Percentiles rank a stretch among this genome's conserved stretches.
Evolutionary conservation across 2,113 vertebrate species (phyloP).

Genomic region (Archilochus colubris): DNA sequence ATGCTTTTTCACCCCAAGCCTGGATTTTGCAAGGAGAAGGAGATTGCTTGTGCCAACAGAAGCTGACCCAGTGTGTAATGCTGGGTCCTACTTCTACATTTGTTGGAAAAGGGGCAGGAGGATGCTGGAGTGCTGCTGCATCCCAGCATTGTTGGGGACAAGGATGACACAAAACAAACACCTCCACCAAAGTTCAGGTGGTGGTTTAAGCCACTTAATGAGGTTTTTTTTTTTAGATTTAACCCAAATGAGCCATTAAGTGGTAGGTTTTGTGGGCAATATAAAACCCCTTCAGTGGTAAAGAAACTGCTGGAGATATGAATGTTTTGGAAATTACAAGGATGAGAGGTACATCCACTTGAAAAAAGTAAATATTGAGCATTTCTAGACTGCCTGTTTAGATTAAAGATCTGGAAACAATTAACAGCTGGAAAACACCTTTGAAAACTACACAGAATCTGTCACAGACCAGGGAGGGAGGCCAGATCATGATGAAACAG

Average conservation of each 20-base stretch:
- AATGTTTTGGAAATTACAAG: neutral
- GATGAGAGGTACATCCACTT: neutral
- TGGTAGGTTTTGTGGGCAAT: neutral
- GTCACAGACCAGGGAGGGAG: neutral
- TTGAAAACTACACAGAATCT: neutral
- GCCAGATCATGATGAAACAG: neutral
- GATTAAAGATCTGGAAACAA: neutral
- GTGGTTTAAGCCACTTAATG: neutral
- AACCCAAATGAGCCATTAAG: neutral
- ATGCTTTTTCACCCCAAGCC: neutral
- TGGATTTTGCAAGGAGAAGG: neutral
- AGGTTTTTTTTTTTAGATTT: neutral
- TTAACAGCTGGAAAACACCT: neutral
- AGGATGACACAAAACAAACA: neutral
- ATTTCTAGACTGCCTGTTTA: neutral
- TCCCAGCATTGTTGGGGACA: neutral
- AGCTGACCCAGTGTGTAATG: accelerated
- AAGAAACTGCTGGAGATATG: neutral
- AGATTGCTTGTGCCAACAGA: neutral
- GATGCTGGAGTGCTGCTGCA: neutral
- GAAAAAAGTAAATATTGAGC: neutral
- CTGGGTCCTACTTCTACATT: accelerated
- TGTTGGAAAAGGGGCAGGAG: neutral
- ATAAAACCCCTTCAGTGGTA: neutral
- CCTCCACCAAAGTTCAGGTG: neutral